Percentiles rank a stretch among this genome's conserved stretches.
phyloP scores from a whole-genome alignment of 2,797 vertebrate species.

The Thunnus albacares region DNA sequence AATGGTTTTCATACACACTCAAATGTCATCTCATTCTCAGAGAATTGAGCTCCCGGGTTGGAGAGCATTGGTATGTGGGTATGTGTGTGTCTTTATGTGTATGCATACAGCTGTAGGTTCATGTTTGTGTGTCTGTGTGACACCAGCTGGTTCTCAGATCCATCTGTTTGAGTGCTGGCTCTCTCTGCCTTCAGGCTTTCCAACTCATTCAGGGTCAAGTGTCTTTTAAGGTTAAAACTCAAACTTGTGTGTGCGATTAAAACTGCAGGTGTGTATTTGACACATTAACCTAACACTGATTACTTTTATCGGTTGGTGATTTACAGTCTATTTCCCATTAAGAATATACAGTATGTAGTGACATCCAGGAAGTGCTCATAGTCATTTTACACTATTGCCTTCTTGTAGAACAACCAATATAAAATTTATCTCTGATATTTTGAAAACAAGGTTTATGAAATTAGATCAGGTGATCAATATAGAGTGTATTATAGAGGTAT shows the following conservation, averaged over 20 bases:
- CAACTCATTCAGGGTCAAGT: slow-evolving; percentile 41
- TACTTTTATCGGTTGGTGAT: neutral
- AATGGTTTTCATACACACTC: slow-evolving; percentile 69
- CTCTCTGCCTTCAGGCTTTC: slow-evolving; percentile 29
- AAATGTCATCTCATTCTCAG: slow-evolving; percentile 22
- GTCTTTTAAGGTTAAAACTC: slow-evolving; percentile 37
- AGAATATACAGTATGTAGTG: neutral
- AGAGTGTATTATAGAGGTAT: neutral
- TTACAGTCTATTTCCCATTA: neutral
- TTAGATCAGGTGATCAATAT: neutral
- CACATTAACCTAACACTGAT: slow-evolving; percentile 9
- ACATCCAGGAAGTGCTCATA: neutral
- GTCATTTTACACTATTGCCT: neutral
- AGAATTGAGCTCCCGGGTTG: slow-evolving; percentile 27
- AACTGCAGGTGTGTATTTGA: slow-evolving; percentile 21
- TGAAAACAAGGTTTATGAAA: neutral
- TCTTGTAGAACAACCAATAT: too few relatives aligned
- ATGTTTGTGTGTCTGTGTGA: slow-evolving; percentile 19
- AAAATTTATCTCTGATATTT: neutral
- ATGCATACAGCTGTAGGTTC: neutral
- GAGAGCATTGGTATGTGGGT: slow-evolving; percentile 15
- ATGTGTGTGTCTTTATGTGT: neutral
- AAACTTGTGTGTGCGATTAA: neutral
- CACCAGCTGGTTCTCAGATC: slow-evolving; percentile 61
- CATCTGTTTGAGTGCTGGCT: slow-evolving; percentile 44